phyloP scores from a whole-genome alignment of 1,140 invertebrate species.

The Drosophila equinoxialis region DNA sequence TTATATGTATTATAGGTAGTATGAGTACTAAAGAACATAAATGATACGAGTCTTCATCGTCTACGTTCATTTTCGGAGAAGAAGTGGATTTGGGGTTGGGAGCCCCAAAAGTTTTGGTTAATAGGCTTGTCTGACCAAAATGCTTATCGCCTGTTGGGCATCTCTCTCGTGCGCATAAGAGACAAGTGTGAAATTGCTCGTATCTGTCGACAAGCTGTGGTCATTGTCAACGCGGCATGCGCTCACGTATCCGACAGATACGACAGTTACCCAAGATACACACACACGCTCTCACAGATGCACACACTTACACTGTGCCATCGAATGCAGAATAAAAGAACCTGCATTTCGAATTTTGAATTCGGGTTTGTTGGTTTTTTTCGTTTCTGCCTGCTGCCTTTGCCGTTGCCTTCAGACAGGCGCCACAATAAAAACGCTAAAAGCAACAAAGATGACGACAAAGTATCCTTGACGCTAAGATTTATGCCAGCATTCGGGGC shows the following conservation, averaged over 20 bases:
- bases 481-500: conserved; percentile 58
- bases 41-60: conserved; percentile 34
- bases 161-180: conserved; percentile 31
- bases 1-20: conserved; percentile 6
- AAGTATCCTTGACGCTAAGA: conserved; percentile 80
- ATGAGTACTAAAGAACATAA: conserved; percentile 5
- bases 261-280: conserved; percentile 29
- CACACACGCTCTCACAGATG: conserved; percentile 21
- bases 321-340: conserved; percentile 31
- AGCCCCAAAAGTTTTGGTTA: conserved; percentile 72
- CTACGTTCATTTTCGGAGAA: conserved; percentile 1
- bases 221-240: conserved; percentile 63
- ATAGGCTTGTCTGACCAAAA: conserved; percentile 38
- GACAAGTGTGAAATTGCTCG: conserved; percentile 82
- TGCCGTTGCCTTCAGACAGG: conserved; percentile 63
- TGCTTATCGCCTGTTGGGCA: conserved; percentile 66
- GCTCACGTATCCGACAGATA: conserved; percentile 32
- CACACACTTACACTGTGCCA: not conserved
- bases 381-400: not conserved
- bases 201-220: conserved; percentile 82
- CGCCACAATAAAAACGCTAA: conserved; percentile 79
- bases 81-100: not conserved
- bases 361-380: conserved; percentile 4
- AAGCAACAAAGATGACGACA: conserved; percentile 77
- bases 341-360: conserved; percentile 26